Percentiles rank a stretch among this genome's conserved stretches.
phyloP scores from a whole-genome alignment of 2,113 vertebrate species.

The Athene noctua region DNA sequence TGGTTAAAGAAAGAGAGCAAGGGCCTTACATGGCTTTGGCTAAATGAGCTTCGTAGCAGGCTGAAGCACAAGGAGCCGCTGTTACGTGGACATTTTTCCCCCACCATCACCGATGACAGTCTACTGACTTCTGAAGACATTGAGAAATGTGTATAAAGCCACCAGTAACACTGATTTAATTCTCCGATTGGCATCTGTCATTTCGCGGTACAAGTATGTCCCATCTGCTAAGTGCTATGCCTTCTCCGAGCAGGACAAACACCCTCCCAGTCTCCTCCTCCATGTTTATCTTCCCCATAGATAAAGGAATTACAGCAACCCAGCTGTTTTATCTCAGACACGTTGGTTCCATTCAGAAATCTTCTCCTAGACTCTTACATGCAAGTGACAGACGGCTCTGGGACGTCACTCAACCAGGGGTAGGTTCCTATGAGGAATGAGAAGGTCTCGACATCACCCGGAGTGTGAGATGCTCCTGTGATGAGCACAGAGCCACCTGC shows the following conservation, averaged over 20 bases:
- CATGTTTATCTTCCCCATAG: background rate
- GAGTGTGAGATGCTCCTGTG: background rate
- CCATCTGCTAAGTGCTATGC: background rate
- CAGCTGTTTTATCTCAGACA: background rate
- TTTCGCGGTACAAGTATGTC: fast-evolving
- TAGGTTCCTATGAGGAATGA: background rate
- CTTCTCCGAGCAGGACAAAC: background rate
- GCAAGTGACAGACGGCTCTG: background rate
- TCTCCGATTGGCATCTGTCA: background rate
- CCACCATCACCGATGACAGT: background rate
- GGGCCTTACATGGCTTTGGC: background rate
- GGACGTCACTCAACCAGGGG: background rate
- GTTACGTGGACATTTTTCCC: background rate
- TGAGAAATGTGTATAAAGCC: background rate
- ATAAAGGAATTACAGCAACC: background rate
- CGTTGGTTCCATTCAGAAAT: background rate
- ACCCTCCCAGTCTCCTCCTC: background rate
- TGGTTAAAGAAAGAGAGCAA: conserved; percentile 11
- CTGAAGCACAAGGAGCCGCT: background rate
- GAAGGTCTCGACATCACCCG: background rate
- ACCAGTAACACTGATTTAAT: fast-evolving
- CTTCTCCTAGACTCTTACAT: background rate
- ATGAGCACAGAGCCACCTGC: background rate
- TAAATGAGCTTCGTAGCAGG: conserved; percentile 2
- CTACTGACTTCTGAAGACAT: background rate